A percentile compares a stretch with the other conserved stretches of the same genome.
phyloP scores from a whole-genome alignment of 2,113 vertebrate species.

The Ranitomeya imitator region DNA sequence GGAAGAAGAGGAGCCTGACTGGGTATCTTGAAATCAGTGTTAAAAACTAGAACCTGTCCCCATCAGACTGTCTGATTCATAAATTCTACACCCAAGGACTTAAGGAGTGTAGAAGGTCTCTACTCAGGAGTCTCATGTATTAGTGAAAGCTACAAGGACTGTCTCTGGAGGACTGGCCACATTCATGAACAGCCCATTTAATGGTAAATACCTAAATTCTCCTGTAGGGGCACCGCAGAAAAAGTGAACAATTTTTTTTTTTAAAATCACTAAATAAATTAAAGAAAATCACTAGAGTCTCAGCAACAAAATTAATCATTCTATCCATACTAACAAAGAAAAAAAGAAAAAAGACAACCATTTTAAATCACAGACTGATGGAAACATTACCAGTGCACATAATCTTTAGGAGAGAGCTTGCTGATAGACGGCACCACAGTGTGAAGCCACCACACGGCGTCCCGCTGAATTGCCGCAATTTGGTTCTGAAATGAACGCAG shows the following conservation, averaged over 20 bases:
- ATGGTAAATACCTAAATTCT: neutral
- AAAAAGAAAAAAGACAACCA: no score
- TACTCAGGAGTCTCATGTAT: no score
- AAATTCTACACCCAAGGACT: no score
- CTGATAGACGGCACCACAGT: conserved; percentile 93
- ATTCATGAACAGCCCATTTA: no score
- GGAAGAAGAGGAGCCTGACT: neutral
- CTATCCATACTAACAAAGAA: no score
- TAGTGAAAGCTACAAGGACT: no score
- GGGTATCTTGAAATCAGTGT: no score
- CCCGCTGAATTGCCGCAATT: conserved; percentile 93
- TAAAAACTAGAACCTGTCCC: neutral
- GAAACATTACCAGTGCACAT: conserved; percentile 86
- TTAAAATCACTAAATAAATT: neutral
- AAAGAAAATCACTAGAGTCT: no score
- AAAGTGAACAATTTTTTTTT: neutral
- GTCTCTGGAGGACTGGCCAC: no score
- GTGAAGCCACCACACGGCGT: conserved; percentile 98
- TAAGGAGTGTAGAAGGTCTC: no score
- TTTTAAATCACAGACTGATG: neutral
- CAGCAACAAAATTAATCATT: no score
- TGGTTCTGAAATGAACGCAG: conserved; percentile 96
- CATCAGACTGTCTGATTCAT: neutral
- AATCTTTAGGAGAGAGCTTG: conserved; percentile 93
- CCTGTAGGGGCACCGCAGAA: neutral